Evolutionary conservation across 2,113 vertebrate genomes (phyloP).

Genomic region (Passer domesticus): DNA sequence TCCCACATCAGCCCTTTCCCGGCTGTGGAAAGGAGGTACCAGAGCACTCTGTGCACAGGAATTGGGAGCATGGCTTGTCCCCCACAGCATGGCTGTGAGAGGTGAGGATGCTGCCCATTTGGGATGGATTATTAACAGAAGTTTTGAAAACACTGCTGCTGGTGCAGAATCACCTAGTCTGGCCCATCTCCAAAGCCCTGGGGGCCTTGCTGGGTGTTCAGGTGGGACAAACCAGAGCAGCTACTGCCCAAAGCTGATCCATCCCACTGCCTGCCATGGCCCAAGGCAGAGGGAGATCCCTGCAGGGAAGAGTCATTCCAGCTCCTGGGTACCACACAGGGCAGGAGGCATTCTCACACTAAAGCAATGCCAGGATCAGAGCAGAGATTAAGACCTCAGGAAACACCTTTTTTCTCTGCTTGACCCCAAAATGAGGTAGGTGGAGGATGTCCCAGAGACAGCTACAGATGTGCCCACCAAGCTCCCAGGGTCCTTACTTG

Average conservation of each 20-base stretch:
- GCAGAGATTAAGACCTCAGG: background rate
- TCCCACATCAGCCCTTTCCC: background rate
- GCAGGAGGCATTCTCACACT: background rate
- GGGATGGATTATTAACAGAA: too few relatives aligned
- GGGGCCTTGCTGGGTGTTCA: too few relatives aligned
- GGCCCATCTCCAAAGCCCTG: too few relatives aligned
- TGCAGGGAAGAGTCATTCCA: background rate
- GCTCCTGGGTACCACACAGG: background rate
- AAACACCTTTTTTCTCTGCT: background rate
- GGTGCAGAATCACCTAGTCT: too few relatives aligned
- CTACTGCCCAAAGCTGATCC: background rate
- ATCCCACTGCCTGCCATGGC: background rate
- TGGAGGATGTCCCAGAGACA: background rate
- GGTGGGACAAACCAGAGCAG: background rate
- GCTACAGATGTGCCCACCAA: background rate
- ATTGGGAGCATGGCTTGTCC: background rate
- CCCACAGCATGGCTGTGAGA: accelerated
- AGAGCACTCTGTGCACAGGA: background rate
- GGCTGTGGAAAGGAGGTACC: background rate
- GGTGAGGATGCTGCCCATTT: too few relatives aligned
- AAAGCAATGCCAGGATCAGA: background rate
- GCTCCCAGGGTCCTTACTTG: too few relatives aligned
- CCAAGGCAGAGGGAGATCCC: background rate
- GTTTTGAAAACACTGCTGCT: too few relatives aligned
- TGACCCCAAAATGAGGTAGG: background rate